These are phyloP conservation scores for Melanargia galathea DNA, from an alignment of 2,888 invertebrate species.

Conservation along the genomic window DNA sequence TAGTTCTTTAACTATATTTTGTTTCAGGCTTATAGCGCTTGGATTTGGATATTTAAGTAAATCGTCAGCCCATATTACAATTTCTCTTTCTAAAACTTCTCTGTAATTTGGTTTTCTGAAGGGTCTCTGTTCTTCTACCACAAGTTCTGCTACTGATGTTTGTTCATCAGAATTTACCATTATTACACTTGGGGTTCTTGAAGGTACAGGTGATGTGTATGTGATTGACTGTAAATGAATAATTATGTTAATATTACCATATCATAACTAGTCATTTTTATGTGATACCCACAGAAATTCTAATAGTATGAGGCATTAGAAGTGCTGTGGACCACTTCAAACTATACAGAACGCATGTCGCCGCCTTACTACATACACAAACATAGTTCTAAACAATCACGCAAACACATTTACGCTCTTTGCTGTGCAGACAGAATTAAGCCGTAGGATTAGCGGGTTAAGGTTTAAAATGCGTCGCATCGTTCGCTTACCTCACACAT, in stretches of 20 bases:
- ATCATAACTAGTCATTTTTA: too few relatives aligned
- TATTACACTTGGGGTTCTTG: not conserved
- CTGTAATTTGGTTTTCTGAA: conserved; percentile 37
- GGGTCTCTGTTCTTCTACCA: conserved; percentile 1
- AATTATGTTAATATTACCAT: not conserved
- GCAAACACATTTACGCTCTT: too few relatives aligned
- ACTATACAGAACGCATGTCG: too few relatives aligned
- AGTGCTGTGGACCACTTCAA: too few relatives aligned
- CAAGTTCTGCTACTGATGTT: conserved; percentile 34
- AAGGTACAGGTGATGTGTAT: not conserved
- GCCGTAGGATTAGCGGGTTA: too few relatives aligned
- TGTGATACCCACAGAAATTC: too few relatives aligned
- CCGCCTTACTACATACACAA: too few relatives aligned
- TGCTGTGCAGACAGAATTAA: too few relatives aligned
- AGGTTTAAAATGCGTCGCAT: too few relatives aligned
- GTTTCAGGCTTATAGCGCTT: conserved; percentile 45
- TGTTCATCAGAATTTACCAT: conserved; percentile 20
- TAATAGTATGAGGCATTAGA: too few relatives aligned
- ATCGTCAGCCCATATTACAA: conserved; percentile 51
- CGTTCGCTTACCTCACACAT: too few relatives aligned
- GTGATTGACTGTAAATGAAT: conserved; percentile 24
- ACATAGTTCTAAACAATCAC: too few relatives aligned
- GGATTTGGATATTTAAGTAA: conserved; percentile 49
- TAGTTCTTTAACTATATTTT: conserved; percentile 48
- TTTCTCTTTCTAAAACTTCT: conserved; percentile 45